Conservation (phyloP, 1,140 invertebrate species). For the Drosophila parabipectinata region DNA sequence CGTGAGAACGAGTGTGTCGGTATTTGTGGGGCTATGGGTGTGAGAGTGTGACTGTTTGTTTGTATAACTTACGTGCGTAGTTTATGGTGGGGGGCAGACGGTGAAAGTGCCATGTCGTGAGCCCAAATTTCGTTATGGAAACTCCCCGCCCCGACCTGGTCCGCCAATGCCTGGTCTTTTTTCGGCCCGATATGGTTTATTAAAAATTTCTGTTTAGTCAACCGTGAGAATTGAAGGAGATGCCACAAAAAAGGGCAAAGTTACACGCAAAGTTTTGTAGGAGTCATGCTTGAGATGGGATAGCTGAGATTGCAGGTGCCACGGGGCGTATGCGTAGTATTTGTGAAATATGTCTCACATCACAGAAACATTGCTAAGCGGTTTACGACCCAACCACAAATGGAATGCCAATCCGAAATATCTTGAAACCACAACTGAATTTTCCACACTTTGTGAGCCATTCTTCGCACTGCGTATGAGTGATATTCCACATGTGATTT, state of each 20-base stretch:
- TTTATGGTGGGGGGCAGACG: constrained; percentile 9
- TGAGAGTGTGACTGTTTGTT: constrained; percentile 15
- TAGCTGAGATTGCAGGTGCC: constrained; percentile 21
- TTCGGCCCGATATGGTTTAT: constrained; percentile 34
- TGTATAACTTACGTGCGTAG: constrained; percentile 52
- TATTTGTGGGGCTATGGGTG: background rate
- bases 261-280: constrained; percentile 10
- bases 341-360: background rate
- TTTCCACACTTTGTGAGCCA: background rate
- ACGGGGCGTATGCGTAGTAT: constrained; percentile 7
- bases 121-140: constrained; percentile 16
- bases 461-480: too few relatives aligned
- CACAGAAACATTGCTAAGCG: background rate
- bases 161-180: background rate
- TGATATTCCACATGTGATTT: too few relatives aligned
- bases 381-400: background rate
- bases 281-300: constrained; percentile 26
- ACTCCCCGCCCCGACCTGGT: background rate
- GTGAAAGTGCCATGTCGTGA: background rate
- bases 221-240: constrained; percentile 17
- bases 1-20: constrained; percentile 25
- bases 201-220: constrained; percentile 34
- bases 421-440: background rate
- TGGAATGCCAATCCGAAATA: background rate
- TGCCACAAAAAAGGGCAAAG: constrained; percentile 4